phyloP scores from a whole-genome alignment of 1,140 invertebrate species.

The Galleria mellonella region DNA sequence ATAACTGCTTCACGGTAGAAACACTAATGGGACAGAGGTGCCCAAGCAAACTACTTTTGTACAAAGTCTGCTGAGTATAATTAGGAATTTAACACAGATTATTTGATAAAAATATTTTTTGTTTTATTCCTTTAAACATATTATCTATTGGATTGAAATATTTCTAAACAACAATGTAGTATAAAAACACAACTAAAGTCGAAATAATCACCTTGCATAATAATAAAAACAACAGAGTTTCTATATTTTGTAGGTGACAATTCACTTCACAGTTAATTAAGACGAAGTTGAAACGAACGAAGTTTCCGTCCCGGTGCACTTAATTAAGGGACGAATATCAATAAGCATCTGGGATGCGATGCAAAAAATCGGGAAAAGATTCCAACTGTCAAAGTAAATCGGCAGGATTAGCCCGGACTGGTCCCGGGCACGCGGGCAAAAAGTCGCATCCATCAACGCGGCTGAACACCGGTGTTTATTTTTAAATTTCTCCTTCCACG shows the following conservation, averaged over 20 bases:
- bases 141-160: too few relatives aligned
- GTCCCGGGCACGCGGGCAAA: conserved; percentile 50
- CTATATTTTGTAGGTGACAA: conserved; percentile 4
- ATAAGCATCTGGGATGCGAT: conserved; percentile 52
- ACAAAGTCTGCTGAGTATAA: too few relatives aligned
- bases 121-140: too few relatives aligned
- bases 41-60: too few relatives aligned
- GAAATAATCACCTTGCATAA: neutral
- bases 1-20: too few relatives aligned
- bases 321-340: conserved; percentile 48
- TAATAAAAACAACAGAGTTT: conserved; percentile 2
- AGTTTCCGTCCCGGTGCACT: conserved; percentile 48
- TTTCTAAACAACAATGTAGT: too few relatives aligned
- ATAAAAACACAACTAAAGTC: too few relatives aligned
- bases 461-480: neutral
- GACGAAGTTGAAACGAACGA: neutral
- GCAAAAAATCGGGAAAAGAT: conserved; percentile 61
- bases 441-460: conserved; percentile 57
- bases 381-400: conserved; percentile 65
- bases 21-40: too few relatives aligned
- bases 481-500: neutral
- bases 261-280: conserved; percentile 10
- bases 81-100: too few relatives aligned
- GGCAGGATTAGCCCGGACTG: conserved; percentile 36
- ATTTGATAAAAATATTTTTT: too few relatives aligned